Evolutionary conservation across 2,888 invertebrate genomes (phyloP).

Genomic region (Drosophila melanosoma): DNA sequence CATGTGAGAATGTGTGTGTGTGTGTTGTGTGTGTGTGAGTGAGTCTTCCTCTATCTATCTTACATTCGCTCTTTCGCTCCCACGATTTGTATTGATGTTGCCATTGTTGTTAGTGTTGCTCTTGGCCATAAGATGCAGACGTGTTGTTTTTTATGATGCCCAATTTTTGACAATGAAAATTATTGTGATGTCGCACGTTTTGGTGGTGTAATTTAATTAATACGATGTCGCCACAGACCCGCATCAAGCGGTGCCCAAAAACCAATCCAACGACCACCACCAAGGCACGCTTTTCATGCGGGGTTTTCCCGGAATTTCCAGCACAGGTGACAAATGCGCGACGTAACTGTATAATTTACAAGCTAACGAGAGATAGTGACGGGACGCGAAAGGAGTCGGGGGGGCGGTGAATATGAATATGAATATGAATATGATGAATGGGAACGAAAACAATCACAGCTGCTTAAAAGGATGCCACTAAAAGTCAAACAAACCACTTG

Average conservation of each 20-base stretch:
- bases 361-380: neutral
- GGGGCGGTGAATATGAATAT: neutral
- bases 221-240: constrained; percentile 74
- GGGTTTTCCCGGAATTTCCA: constrained; percentile 81
- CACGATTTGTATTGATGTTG: constrained; percentile 17
- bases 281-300: constrained; percentile 61
- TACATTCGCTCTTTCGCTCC: constrained; percentile 6
- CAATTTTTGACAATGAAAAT: constrained; percentile 80
- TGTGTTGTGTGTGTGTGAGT: constrained; percentile 15
- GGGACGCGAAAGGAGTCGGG: too few relatives aligned
- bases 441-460: constrained; percentile 58
- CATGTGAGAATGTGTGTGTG: constrained; percentile 12
- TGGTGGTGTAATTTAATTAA: constrained; percentile 81
- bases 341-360: constrained; percentile 40
- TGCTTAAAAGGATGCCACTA: constrained; percentile 55
- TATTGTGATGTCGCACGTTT: constrained; percentile 75
- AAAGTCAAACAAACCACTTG: constrained; percentile 71
- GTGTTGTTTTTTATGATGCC: constrained; percentile 76
- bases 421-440: neutral
- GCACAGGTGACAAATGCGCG: constrained; percentile 68
- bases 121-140: constrained; percentile 56
- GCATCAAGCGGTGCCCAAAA: constrained; percentile 50
- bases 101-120: constrained; percentile 7
- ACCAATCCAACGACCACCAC: constrained; percentile 29
- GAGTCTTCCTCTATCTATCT: constrained; percentile 8